A percentile compares a stretch with the other conserved stretches of the same genome.
These are phyloP conservation scores for Caenorhabditis doughertyi DNA, from an alignment of 2,888 invertebrate genomes.

Conservation along the genomic window DNA sequence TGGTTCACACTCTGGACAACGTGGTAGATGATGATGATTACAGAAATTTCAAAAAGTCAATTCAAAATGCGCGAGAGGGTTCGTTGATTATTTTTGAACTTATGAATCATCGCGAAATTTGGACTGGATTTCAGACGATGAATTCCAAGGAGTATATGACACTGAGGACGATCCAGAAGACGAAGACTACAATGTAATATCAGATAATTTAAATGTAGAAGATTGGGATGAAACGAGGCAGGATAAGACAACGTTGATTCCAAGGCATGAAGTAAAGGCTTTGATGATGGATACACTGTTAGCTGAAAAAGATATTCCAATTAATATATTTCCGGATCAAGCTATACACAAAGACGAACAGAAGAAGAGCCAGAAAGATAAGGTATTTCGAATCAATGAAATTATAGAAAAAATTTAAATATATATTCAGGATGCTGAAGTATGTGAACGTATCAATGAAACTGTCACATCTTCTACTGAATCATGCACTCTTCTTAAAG, in stretches of 20 bases:
- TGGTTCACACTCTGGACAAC: slow-evolving; percentile 27
- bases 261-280: slow-evolving; percentile 48
- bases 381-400: not conserved
- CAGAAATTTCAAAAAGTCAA: slow-evolving; percentile 35
- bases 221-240: slow-evolving; percentile 57
- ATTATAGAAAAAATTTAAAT: not conserved
- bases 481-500: slow-evolving; percentile 39
- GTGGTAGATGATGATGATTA: slow-evolving; percentile 37
- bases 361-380: slow-evolving; percentile 16
- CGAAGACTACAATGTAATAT: slow-evolving; percentile 55
- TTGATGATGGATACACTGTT: slow-evolving; percentile 56
- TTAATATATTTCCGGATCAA: slow-evolving; percentile 40
- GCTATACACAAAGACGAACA: slow-evolving; percentile 9
- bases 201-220: slow-evolving; percentile 52
- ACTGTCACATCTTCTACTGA: not conserved
- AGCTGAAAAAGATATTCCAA: slow-evolving; percentile 57
- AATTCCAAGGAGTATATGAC: not conserved
- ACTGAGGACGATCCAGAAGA: slow-evolving; percentile 57
- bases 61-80: no score
- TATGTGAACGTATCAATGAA: slow-evolving; percentile 1
- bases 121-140: slow-evolving; percentile 7
- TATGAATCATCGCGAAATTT: slow-evolving; percentile 5
- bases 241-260: slow-evolving; percentile 57
- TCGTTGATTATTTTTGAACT: no score
- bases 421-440: slow-evolving; percentile 12